phyloP scores from a whole-genome alignment of 2,888 invertebrate genomes.

The Papilio elwesi region DNA sequence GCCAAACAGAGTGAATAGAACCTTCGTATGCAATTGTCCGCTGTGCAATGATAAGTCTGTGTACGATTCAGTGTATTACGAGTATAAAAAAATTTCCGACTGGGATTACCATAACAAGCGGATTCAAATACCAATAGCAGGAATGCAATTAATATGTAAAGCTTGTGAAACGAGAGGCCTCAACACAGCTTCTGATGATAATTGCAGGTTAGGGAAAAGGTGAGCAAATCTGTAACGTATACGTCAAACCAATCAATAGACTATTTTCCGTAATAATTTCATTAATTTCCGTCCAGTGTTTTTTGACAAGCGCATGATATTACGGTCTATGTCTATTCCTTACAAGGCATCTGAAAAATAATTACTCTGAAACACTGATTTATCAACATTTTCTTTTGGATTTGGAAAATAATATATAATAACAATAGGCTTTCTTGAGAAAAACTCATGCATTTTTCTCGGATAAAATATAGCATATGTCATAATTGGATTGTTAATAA shows the following conservation, averaged over 20 bases:
- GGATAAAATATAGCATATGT: no score
- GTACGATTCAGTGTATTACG: slow-evolving; percentile 56
- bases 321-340: not conserved
- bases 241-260: not conserved
- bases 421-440: no score
- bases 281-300: not conserved
- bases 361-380: no score
- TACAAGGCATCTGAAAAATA: not conserved
- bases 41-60: slow-evolving; percentile 71
- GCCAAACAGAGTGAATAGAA: slow-evolving; percentile 59
- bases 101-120: slow-evolving; percentile 69
- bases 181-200: slow-evolving; percentile 54
- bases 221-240: slow-evolving; percentile 48
- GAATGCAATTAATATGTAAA: slow-evolving; percentile 62
- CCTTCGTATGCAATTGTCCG: slow-evolving; percentile 71
- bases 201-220: slow-evolving; percentile 61
- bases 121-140: slow-evolving; percentile 53
- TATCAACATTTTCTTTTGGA: no score
- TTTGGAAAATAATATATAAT: no score
- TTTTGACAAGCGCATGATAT: not conserved
- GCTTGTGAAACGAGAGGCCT: slow-evolving; percentile 61
- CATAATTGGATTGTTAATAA: no score
- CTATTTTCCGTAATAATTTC: not conserved
- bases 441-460: no score
- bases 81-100: slow-evolving; percentile 60